A percentile compares a stretch with the other conserved stretches of the same genome.
Conservation (phyloP, 2,888 invertebrate genomes). For the Diachrysia chrysitis region DNA sequence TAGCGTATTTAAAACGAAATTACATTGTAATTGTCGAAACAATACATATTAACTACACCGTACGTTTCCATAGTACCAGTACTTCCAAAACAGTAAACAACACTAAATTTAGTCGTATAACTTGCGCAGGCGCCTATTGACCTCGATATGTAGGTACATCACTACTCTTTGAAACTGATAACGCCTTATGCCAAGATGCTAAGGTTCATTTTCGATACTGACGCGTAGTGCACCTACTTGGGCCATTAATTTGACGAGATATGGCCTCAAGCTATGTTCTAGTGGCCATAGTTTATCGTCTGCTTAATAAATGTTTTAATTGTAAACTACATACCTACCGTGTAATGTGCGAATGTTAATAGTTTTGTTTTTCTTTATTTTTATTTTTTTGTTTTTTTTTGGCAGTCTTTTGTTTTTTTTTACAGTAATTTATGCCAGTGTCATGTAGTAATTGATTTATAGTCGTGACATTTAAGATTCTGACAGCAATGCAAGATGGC, state of each 20-base stretch:
- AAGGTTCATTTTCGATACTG: not conserved
- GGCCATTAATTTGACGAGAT: slow-evolving; percentile 54
- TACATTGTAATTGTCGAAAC: not conserved
- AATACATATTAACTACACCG: slow-evolving; percentile 12
- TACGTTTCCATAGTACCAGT: slow-evolving; percentile 16
- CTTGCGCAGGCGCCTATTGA: slow-evolving; percentile 47
- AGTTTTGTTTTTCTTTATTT: slow-evolving; percentile 19
- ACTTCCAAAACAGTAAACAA: slow-evolving; percentile 21
- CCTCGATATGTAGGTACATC: slow-evolving; percentile 51
- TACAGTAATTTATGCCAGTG: too few relatives aligned
- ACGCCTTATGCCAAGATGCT: not conserved
- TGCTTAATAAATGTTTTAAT: slow-evolving; percentile 15
- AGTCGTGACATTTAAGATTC: not conserved
- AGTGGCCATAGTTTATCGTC: slow-evolving; percentile 30
- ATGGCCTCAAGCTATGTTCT: slow-evolving; percentile 35
- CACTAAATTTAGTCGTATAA: slow-evolving; percentile 27
- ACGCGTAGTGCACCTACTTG: not conserved
- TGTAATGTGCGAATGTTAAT: slow-evolving; percentile 18
- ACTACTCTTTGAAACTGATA: not conserved
- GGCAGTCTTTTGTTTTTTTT: too few relatives aligned
- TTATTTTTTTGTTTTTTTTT: too few relatives aligned
- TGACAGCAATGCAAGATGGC: slow-evolving; percentile 2
- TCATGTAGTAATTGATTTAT: slow-evolving; percentile 13
- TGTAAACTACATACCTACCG: slow-evolving; percentile 23
- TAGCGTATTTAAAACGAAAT: not conserved